Evolutionary conservation across 1,140 invertebrate species (phyloP).

Genomic region (Pseudomyrmex flavicornis): DNA sequence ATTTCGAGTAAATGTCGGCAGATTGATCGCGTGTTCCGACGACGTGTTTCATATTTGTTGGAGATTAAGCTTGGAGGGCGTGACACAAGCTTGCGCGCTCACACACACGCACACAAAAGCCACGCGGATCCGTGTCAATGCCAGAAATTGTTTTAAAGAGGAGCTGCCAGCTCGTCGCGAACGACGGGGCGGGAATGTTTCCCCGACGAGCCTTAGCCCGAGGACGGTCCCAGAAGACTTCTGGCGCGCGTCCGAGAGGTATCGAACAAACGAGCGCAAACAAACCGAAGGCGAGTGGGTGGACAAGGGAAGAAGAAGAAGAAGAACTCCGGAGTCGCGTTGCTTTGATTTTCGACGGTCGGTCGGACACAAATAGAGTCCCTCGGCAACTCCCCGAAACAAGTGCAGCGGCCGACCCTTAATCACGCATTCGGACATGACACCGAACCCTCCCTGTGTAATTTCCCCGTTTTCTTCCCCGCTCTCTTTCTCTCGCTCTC

Average conservation of each 20-base stretch:
- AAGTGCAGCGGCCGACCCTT: conserved; percentile 71
- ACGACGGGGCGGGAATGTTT: conserved; percentile 11
- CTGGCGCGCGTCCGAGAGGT: conserved; percentile 72
- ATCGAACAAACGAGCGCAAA: conserved; percentile 78
- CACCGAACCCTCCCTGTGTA: conserved; percentile 23
- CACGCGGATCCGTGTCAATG: not conserved
- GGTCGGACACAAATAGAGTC: conserved; percentile 72
- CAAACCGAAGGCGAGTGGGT: conserved; percentile 65
- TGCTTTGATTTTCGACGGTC: conserved; percentile 72
- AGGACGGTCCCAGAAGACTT: conserved; percentile 29
- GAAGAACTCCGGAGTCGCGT: conserved; percentile 63
- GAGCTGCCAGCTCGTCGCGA: conserved; percentile 20
- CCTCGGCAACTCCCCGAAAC: conserved; percentile 60
- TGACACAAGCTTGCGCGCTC: conserved; percentile 22
- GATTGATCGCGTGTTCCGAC: too few relatives aligned
- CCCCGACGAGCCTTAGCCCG: not conserved
- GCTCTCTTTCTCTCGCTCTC: not conserved
- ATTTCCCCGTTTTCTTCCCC: not conserved
- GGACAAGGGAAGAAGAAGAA: conserved; percentile 40
- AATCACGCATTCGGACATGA: conserved; percentile 39
- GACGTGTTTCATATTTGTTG: not conserved
- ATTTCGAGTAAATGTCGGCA: too few relatives aligned
- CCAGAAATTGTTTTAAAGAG: conserved; percentile 54
- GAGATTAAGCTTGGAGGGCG: not conserved
- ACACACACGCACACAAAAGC: not conserved